These are phyloP conservation scores for Pyxicephalus adspersus DNA, from an alignment of 2,113 vertebrate genomes.

Conservation along the genomic window DNA sequence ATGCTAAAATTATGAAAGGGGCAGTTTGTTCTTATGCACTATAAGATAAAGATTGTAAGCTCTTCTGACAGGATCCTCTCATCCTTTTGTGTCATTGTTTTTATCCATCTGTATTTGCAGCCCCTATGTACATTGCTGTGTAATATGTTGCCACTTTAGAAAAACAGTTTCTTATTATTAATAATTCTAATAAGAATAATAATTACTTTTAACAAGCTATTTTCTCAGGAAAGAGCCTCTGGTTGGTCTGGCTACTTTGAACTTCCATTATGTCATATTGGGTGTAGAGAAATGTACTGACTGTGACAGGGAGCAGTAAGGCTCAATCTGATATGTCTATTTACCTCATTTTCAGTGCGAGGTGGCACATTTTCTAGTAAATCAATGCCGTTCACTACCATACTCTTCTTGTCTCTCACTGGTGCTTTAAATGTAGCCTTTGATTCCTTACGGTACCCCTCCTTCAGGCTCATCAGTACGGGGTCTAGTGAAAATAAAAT, in stretches of 20 bases:
- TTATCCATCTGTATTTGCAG: no score
- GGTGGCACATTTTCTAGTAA: slow-evolving; percentile 94
- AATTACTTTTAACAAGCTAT: no score
- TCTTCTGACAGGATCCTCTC: no score
- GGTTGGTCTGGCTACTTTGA: background rate
- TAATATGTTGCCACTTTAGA: no score
- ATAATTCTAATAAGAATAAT: no score
- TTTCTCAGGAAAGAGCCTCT: no score
- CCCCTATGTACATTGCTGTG: no score
- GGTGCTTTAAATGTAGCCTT: slow-evolving; percentile 91
- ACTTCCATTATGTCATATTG: background rate
- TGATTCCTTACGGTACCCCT: slow-evolving; percentile 86
- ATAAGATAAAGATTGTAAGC: no score
- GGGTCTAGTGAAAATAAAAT: slow-evolving; percentile 76
- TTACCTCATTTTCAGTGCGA: slow-evolving; percentile 93
- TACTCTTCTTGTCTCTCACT: slow-evolving; percentile 86
- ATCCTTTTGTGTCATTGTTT: no score
- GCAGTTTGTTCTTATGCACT: no score
- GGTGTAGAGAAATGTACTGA: background rate
- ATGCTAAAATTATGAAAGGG: no score
- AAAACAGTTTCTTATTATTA: no score
- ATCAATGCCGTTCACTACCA: slow-evolving; percentile 93
- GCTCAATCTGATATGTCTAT: slow-evolving; percentile 9
- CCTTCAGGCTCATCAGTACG: slow-evolving; percentile 92
- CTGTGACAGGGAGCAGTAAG: background rate